Percentiles rank a stretch among this genome's conserved stretches.
Conservation (phyloP, 1,140 invertebrate genomes). For the Magallana ariakensis region DNA sequence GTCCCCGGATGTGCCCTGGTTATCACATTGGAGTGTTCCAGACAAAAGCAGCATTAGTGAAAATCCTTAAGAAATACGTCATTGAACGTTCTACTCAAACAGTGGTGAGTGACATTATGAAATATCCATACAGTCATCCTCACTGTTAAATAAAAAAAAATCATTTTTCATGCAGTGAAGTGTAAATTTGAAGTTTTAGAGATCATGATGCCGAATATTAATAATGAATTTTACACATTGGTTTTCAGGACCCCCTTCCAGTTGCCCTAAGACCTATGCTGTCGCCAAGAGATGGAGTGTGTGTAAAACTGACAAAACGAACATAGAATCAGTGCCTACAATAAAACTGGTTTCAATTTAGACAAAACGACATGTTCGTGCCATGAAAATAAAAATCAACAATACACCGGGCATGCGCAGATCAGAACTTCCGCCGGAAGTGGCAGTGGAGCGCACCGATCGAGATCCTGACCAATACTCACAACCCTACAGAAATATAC, state of each 20-base stretch:
- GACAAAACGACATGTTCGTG: not conserved
- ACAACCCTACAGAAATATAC: not conserved
- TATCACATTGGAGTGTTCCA: constrained; percentile 85
- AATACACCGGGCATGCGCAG: not conserved
- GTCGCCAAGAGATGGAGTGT: constrained; percentile 58
- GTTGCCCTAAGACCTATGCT: constrained; percentile 58
- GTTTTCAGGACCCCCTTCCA: constrained; percentile 55
- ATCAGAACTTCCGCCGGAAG: too few species aligned
- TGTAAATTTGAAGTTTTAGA: not conserved
- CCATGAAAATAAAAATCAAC: not conserved
- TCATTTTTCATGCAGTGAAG: too few species aligned
- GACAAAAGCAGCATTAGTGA: constrained; percentile 83
- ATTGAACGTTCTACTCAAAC: constrained; percentile 66
- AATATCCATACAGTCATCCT: not conserved
- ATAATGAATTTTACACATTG: not conserved
- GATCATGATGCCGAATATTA: too few species aligned
- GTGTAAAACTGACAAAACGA: not conserved
- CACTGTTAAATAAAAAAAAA: not conserved
- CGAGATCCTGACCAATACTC: constrained; percentile 12
- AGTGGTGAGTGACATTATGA: constrained; percentile 54
- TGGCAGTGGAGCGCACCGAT: too few species aligned
- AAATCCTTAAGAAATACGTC: constrained; percentile 62
- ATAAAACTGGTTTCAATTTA: not conserved
- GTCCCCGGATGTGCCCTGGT: constrained; percentile 83
- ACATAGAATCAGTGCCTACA: not conserved